Base-by-base conservation (phyloP, 53 echinoderm and acorn worm species). In the Glandiceps talaboti region DNA sequence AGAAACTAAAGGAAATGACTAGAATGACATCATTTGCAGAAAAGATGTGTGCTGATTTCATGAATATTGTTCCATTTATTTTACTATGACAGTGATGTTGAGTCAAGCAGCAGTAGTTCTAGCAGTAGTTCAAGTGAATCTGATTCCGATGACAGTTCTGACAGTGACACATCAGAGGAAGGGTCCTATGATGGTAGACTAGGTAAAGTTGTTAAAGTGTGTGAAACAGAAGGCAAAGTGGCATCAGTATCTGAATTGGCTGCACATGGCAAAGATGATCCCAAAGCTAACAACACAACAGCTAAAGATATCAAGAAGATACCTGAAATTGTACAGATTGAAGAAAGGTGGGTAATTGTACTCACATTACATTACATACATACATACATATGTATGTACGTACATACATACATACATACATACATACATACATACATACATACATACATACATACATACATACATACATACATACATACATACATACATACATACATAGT, bases 161-260 rank as follows among this genome's bases (percentile, higher is more conserved):
- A 75, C 14, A 82, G 82, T 12, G 79, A 82, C 25, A 82, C 87
- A 25, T 79, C 83, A 27, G 87, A 83, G 73, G 87, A 83, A 28
- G 87, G 87, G 33, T 76, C 83, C 10, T 87, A 83, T 33, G 87
- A 87, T 73, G 87, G 87, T 0, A 79, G 80, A n/a, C 32, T 84
- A 1, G 79, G 80, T 77, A 83, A 83, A 73, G 76, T 83, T n/a
- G 28, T 80, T 26, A 87, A 83, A 73, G 83, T 83, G 31, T 27
- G 76, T 1, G 80, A 84, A 20, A 45, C 64, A 20, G 64, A 45
- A 45, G 64, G 64, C 64, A 45, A 45, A 20, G 64, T 45, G 64
- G 64, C 64, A 20, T 45, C 64, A 20, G 64, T 45, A 20, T 45
- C 64, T 6, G 64, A 45, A 45, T 20, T 45, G 64, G 64, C 64